A percentile compares a stretch with the other conserved stretches of the same genome.
Conservation (phyloP, 1,140 invertebrate species). For the Drosophila oshimai region DNA sequence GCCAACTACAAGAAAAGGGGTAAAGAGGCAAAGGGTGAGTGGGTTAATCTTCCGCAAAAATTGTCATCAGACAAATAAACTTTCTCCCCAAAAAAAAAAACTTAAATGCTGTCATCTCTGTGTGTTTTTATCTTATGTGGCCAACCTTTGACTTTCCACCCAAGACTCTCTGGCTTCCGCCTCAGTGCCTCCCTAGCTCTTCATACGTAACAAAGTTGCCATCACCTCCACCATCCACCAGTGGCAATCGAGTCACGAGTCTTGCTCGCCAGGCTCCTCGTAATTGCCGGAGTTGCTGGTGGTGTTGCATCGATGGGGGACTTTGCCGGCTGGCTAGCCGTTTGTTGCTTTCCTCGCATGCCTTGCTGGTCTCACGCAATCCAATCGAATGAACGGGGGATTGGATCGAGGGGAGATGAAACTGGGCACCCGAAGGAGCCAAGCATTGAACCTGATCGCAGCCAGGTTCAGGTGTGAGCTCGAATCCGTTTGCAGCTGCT, state of each 20-base stretch:
- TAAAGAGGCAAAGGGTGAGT: slow-evolving; percentile 16
- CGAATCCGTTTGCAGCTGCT: slow-evolving; percentile 26
- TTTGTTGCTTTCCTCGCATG: too few species aligned
- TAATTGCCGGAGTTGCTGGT: slow-evolving; percentile 23
- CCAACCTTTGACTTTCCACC: slow-evolving; percentile 41
- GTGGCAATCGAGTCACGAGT: slow-evolving; percentile 33
- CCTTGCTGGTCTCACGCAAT: slow-evolving; percentile 56
- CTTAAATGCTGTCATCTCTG: slow-evolving; percentile 34
- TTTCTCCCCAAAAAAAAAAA: slow-evolving; percentile 24
- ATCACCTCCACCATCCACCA: background rate
- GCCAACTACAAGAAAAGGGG: slow-evolving; percentile 22
- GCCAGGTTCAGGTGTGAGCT: slow-evolving; percentile 50
- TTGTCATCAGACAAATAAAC: slow-evolving; percentile 34
- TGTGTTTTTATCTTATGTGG: slow-evolving; percentile 24
- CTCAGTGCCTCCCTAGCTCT: slow-evolving; percentile 9
- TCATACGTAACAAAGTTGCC: slow-evolving; percentile 47
- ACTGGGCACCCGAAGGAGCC: slow-evolving; percentile 11
- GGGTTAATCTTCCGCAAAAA: slow-evolving; percentile 50
- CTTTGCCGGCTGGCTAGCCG: slow-evolving; percentile 42
- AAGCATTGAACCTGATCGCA: slow-evolving; percentile 65
- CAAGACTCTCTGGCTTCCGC: slow-evolving; percentile 20
- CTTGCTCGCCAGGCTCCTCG: slow-evolving; percentile 7
- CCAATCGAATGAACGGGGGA: background rate
- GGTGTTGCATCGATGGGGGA: slow-evolving; percentile 26
- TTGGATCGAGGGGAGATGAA: background rate